phyloP scores from a whole-genome alignment of 2,888 invertebrate genomes.

The Ichneumoninae sp. region DNA sequence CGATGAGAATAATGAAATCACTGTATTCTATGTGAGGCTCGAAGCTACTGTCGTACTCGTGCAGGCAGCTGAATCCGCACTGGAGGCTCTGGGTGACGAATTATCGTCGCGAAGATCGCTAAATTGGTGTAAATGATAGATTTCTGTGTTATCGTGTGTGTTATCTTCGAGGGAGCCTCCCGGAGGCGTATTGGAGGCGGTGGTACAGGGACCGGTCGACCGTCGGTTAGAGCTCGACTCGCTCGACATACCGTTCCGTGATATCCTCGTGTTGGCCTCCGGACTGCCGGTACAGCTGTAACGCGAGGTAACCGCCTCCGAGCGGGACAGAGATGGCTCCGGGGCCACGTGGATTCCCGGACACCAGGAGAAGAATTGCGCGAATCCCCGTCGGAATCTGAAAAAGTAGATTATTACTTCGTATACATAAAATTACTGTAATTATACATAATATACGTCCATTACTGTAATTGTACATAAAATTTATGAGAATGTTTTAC shows the following conservation, averaged over 20 bases:
- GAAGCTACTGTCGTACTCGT: slow-evolving; percentile 10
- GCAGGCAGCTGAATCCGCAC: background rate
- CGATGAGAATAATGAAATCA: slow-evolving; percentile 7
- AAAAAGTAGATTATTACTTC: slow-evolving; percentile 13
- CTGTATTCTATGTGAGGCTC: background rate
- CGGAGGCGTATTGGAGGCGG: slow-evolving; percentile 74
- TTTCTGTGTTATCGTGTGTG: slow-evolving; percentile 27
- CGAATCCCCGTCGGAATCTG: slow-evolving; percentile 97
- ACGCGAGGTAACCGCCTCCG: slow-evolving; percentile 91
- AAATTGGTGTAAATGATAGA: slow-evolving; percentile 27
- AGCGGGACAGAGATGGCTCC: slow-evolving; percentile 88
- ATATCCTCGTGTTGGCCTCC: slow-evolving; percentile 88
- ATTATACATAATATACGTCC: too few species aligned
- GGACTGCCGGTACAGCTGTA: slow-evolving; percentile 92
- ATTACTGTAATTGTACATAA: too few species aligned
- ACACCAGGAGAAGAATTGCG: slow-evolving; percentile 96
- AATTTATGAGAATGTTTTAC: too few species aligned
- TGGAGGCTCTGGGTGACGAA: background rate
- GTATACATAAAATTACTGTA: background rate
- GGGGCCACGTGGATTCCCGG: slow-evolving; percentile 90
- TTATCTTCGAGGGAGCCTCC: slow-evolving; percentile 70
- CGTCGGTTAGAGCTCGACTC: slow-evolving; percentile 75
- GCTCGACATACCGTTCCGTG: slow-evolving; percentile 88
- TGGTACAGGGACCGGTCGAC: slow-evolving; percentile 71
- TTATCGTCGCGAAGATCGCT: slow-evolving; percentile 11